These are phyloP conservation scores for Nebria ingens DNA, from an alignment of 1,140 invertebrate species.

Conservation along the genomic window DNA sequence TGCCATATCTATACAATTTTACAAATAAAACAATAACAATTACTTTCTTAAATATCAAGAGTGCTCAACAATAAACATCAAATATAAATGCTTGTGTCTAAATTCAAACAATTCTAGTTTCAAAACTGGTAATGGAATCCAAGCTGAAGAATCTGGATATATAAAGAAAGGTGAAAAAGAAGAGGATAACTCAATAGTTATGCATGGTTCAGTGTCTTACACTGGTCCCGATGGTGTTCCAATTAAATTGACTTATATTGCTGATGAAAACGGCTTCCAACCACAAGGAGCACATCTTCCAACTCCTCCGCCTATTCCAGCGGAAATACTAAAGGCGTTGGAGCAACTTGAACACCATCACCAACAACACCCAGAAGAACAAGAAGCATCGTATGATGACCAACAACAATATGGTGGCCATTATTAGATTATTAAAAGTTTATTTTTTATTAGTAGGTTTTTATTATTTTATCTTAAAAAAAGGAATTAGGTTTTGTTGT, in stretches of 20 bases:
- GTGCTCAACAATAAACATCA: neutral
- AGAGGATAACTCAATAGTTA: slow-evolving; percentile 43
- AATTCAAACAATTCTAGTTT: slow-evolving; percentile 37
- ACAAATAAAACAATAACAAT: neutral
- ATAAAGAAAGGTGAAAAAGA: slow-evolving; percentile 54
- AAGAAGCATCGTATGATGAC: slow-evolving; percentile 17
- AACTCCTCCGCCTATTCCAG: slow-evolving; percentile 59
- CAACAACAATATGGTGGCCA: neutral
- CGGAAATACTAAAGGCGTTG: slow-evolving; percentile 51
- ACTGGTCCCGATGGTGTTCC: slow-evolving; percentile 52
- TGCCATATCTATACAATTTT: neutral
- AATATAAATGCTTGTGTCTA: neutral
- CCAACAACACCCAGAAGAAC: slow-evolving; percentile 22
- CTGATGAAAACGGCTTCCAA: slow-evolving; percentile 41
- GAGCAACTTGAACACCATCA: slow-evolving; percentile 42
- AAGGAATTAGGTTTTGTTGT: no score
- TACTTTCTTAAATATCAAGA: neutral
- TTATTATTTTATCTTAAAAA: no score
- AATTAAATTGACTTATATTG: slow-evolving; percentile 49
- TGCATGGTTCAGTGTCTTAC: slow-evolving; percentile 51
- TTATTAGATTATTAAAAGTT: neutral
- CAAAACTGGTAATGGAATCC: slow-evolving; percentile 58
- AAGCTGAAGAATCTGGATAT: slow-evolving; percentile 52
- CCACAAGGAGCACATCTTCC: slow-evolving; percentile 53
- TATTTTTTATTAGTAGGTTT: neutral